Conservation (phyloP, 1,140 invertebrate genomes). For the Drosophila novamexicana region DNA sequence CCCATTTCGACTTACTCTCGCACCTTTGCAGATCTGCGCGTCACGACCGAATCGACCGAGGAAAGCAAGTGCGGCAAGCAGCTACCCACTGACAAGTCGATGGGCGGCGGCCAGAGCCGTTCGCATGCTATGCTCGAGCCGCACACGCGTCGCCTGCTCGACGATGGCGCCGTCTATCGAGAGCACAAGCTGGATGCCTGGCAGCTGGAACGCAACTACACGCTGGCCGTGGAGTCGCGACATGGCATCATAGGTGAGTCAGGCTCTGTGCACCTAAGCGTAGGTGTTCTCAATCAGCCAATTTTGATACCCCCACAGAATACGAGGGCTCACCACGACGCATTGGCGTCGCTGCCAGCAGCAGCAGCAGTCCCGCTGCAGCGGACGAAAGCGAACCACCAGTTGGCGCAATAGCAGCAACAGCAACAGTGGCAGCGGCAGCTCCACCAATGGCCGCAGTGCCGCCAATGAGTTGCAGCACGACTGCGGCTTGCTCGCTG, state of each 20-base stretch:
- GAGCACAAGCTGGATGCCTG: constrained; percentile 39
- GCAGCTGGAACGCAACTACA: constrained; percentile 78
- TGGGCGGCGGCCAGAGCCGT: not conserved
- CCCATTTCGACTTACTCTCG: not conserved
- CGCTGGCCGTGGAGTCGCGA: constrained; percentile 73
- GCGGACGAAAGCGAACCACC: constrained; percentile 72
- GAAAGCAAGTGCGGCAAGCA: constrained; percentile 45
- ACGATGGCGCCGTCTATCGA: constrained; percentile 51
- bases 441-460: constrained; percentile 84
- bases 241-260: constrained; percentile 81
- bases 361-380: constrained; percentile 37
- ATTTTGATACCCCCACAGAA: constrained; percentile 84
- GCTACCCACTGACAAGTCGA: constrained; percentile 26
- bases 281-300: not conserved
- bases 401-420: constrained; percentile 32
- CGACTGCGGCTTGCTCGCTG: constrained; percentile 39
- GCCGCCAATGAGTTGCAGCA: constrained; percentile 37
- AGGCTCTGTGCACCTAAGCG: not conserved
- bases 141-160: constrained; percentile 39
- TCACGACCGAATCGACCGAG: constrained; percentile 67
- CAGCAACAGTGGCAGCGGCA: constrained; percentile 16
- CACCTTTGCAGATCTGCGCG: constrained; percentile 65
- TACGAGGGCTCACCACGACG: constrained; percentile 95
- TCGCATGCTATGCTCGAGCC: constrained; percentile 35
- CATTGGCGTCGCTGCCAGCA: constrained; percentile 87